Percentiles rank a stretch among this genome's conserved stretches.
Conservation (phyloP, 2,888 invertebrate species). For the Megaustenia siamemsis region DNA sequence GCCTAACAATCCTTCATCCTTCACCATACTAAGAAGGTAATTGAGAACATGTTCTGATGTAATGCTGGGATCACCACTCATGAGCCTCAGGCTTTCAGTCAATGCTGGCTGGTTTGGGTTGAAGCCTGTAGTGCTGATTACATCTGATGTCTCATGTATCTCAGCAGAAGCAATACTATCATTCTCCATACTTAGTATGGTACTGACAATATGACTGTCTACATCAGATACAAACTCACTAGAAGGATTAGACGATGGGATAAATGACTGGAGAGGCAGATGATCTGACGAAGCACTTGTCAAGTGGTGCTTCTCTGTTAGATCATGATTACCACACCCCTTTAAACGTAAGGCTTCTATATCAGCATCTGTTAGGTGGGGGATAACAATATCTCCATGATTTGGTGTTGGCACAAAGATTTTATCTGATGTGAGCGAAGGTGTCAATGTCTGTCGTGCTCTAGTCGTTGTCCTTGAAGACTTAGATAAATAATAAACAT, state of each 20-base stretch:
- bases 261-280: background rate
- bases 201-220: constrained; percentile 73
- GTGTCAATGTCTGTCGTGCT: constrained; percentile 64
- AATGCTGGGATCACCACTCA: constrained; percentile 67
- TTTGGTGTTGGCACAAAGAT: constrained; percentile 69
- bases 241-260: constrained; percentile 10
- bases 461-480: constrained; percentile 72
- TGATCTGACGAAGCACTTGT: constrained; percentile 5
- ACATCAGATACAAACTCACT: constrained; percentile 62
- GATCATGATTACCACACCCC: constrained; percentile 52
- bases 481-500: constrained; percentile 79
- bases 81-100: constrained; percentile 55
- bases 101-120: constrained; percentile 51
- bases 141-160: constrained; percentile 37
- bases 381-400: constrained; percentile 73
- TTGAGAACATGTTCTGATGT: constrained; percentile 72
- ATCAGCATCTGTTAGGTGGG: constrained; percentile 75
- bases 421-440: constrained; percentile 60
- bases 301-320: constrained; percentile 29
- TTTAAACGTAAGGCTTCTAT: constrained; percentile 68
- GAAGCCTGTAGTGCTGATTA: constrained; percentile 43
- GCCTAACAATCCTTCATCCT: constrained; percentile 64
- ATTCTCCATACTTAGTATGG: constrained; percentile 74
- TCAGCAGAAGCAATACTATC: constrained; percentile 59
- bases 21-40: constrained; percentile 66